Percentiles rank a stretch among this genome's conserved stretches.
These are phyloP conservation scores for Ceratosolen solmsi DNA, from an alignment of 1,140 invertebrate genomes.

Conservation along the genomic window DNA sequence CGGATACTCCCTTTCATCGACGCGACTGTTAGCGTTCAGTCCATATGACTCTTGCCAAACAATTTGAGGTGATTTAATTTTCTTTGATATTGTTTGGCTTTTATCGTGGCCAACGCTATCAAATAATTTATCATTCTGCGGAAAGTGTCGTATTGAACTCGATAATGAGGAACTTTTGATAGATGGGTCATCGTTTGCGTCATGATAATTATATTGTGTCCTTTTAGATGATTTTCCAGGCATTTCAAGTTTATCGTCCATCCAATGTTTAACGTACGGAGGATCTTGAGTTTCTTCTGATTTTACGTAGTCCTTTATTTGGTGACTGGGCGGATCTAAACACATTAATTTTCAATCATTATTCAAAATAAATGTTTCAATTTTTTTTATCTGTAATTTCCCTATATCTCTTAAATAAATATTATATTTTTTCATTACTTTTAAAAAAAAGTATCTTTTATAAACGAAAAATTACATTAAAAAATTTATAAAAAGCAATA, in stretches of 20 bases:
- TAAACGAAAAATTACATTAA: too few relatives aligned
- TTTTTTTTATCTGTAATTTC: too few relatives aligned
- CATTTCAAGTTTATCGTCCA: neutral
- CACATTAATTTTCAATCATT: neutral
- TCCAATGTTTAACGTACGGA: neutral
- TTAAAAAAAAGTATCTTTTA: too few relatives aligned
- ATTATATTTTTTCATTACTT: too few relatives aligned
- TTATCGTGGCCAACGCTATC: neutral
- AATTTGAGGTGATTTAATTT: conserved; percentile 28
- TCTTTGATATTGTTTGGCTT: neutral
- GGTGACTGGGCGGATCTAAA: neutral
- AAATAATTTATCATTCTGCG: neutral
- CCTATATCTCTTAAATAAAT: too few relatives aligned
- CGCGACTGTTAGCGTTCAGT: neutral
- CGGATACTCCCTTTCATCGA: neutral
- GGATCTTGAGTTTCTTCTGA: neutral
- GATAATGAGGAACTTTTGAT: too few relatives aligned
- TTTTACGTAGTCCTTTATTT: neutral
- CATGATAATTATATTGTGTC: conserved; percentile 20
- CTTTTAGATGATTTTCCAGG: neutral
- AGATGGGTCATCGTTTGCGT: too few relatives aligned
- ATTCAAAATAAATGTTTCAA: too few relatives aligned
- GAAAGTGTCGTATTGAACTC: too few relatives aligned
- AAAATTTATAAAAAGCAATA: too few relatives aligned
- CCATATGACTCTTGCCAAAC: conserved; percentile 33